A percentile compares a stretch with the other conserved stretches of the same genome.
Evolutionary conservation across 2,113 vertebrate genomes (phyloP).

Genomic region (Pterocles orientalis): DNA sequence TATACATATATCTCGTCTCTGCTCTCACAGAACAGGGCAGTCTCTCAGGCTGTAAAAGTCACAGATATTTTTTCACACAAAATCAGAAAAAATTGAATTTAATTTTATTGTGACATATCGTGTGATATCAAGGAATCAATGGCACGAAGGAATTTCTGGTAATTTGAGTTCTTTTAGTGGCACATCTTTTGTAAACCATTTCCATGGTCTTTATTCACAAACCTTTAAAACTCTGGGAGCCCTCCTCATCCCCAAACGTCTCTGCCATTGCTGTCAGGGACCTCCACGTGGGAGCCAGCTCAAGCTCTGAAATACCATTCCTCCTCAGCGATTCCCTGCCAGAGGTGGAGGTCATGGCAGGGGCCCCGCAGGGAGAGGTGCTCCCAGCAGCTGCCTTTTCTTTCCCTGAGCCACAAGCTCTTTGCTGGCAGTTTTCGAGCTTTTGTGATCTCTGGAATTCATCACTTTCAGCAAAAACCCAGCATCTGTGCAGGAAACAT

Average conservation of each 20-base stretch:
- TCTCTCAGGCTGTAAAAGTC: not conserved
- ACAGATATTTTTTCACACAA: not conserved
- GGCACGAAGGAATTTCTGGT: not conserved
- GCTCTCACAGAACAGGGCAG: not conserved
- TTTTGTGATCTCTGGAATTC: conserved; percentile 4
- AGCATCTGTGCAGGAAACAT: not conserved
- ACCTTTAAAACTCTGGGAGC: not conserved
- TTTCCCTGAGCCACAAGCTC: not conserved
- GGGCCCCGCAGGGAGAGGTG: not conserved
- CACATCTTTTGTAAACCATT: not conserved
- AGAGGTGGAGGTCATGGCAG: not conserved
- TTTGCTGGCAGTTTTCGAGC: not conserved
- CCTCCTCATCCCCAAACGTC: not conserved
- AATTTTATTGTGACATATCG: not conserved
- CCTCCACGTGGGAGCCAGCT: not conserved
- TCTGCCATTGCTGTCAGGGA: not conserved
- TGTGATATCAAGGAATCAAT: not conserved
- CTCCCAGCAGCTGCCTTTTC: not conserved
- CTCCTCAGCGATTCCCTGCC: not conserved
- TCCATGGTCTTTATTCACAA: not conserved
- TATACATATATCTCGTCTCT: accelerated
- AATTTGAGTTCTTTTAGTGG: not conserved
- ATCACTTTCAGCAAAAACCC: not conserved
- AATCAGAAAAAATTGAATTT: not conserved
- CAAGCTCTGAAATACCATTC: not conserved